Evolutionary conservation across 1,140 invertebrate species (phyloP).

Genomic region (Physella acuta): DNA sequence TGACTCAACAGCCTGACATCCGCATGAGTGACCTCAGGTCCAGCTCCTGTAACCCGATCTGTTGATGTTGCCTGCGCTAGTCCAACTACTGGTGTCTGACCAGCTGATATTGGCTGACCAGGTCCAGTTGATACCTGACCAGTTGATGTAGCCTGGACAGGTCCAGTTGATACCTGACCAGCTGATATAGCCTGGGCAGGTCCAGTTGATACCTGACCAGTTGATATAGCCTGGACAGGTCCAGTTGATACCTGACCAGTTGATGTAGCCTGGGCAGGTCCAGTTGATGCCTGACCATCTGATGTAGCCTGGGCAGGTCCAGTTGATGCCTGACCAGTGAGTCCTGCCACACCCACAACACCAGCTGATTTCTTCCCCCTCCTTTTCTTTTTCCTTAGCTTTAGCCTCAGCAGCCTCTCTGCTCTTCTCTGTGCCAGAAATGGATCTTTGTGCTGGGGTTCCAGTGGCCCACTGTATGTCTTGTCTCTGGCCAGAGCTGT

Average conservation of each 20-base stretch:
- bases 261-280: neutral
- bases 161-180: too few relatives aligned
- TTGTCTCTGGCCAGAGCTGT: conserved; percentile 54
- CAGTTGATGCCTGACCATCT: too few relatives aligned
- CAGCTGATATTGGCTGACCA: too few relatives aligned
- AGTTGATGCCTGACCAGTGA: neutral
- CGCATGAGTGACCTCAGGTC: too few relatives aligned
- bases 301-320: too few relatives aligned
- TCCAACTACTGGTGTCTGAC: neutral
- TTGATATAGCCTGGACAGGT: neutral
- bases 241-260: too few relatives aligned
- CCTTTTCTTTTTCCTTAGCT: conserved; percentile 38
- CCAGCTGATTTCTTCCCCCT: conserved; percentile 26
- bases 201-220: too few relatives aligned
- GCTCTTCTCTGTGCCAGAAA: conserved; percentile 42
- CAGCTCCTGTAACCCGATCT: neutral
- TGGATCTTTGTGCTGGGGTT: conserved; percentile 66
- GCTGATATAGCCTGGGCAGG: too few relatives aligned
- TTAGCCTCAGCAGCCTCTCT: conserved; percentile 64
- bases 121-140: too few relatives aligned
- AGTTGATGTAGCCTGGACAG: too few relatives aligned
- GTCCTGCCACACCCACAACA: neutral
- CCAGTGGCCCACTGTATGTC: conserved; percentile 59
- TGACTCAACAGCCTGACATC: neutral
- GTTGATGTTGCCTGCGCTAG: neutral